Conservation (phyloP, 2,113 vertebrate species). For the Lota lota region DNA sequence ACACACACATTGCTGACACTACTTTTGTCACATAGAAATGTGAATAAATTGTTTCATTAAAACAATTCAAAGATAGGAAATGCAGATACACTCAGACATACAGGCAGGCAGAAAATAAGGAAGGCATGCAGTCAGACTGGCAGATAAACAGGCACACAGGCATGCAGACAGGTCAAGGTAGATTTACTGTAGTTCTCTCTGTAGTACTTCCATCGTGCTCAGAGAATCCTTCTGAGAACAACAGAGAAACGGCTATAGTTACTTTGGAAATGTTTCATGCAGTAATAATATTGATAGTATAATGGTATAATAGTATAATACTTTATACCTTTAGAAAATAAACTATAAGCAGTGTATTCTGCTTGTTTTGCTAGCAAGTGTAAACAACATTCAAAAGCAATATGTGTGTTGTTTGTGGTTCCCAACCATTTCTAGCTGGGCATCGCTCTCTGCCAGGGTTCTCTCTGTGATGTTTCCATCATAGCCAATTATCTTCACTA, state of each 20-base stretch:
- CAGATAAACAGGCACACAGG: background rate
- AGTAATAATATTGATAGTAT: no score
- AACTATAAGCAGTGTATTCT: no score
- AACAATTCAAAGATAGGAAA: no score
- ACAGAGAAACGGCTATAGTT: background rate
- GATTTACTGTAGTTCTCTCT: conserved; percentile 78
- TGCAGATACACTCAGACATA: background rate
- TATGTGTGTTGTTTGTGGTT: no score
- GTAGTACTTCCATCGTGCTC: conserved; percentile 64
- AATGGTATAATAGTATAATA: no score
- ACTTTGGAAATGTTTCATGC: background rate
- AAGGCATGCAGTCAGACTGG: background rate
- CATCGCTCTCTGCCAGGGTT: conserved; percentile 10
- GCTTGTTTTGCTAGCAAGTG: no score
- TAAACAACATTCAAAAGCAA: no score
- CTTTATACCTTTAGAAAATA: no score
- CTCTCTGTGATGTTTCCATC: conserved; percentile 71
- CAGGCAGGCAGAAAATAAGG: background rate
- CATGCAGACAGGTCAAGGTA: background rate
- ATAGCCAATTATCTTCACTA: conserved; percentile 66
- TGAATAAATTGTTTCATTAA: no score
- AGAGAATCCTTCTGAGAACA: conserved; percentile 64
- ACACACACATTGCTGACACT: no score
- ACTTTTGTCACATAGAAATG: no score
- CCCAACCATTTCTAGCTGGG: conserved; percentile 67